Percentiles rank a stretch among this genome's conserved stretches.
Evolutionary conservation across 2,113 vertebrate species (phyloP).

Genomic region (Copsychus sechellarum): DNA sequence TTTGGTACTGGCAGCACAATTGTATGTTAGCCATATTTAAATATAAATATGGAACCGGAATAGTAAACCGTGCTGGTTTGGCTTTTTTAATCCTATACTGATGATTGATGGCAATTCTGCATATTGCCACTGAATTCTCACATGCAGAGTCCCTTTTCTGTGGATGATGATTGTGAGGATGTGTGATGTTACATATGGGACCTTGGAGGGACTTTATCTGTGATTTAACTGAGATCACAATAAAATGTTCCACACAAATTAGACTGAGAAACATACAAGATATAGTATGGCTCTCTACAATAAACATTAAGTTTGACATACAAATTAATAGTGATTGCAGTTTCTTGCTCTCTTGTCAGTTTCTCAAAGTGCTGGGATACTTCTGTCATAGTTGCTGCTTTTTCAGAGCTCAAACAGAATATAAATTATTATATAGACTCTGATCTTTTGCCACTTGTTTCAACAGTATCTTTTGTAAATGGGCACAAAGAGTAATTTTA

Average conservation of each 20-base stretch:
- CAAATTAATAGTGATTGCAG: neutral
- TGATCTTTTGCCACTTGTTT: neutral
- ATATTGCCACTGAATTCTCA: neutral
- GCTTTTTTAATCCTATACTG: neutral
- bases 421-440: neutral
- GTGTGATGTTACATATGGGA: neutral
- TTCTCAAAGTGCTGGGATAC: neutral
- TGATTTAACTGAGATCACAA: neutral
- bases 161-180: accelerated
- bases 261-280: neutral
- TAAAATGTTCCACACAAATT: neutral
- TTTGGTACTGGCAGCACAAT: neutral
- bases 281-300: accelerated
- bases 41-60: neutral
- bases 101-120: neutral
- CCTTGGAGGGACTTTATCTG: neutral
- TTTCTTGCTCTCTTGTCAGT: neutral
- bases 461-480: neutral
- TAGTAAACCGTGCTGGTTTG: neutral
- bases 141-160: neutral
- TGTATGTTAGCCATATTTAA: neutral
- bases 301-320: neutral
- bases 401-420: neutral
- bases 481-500: neutral
- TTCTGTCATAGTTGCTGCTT: neutral